Evolutionary conservation across 2,888 invertebrate genomes (phyloP).

Genomic region (Mythimna vitellina): DNA sequence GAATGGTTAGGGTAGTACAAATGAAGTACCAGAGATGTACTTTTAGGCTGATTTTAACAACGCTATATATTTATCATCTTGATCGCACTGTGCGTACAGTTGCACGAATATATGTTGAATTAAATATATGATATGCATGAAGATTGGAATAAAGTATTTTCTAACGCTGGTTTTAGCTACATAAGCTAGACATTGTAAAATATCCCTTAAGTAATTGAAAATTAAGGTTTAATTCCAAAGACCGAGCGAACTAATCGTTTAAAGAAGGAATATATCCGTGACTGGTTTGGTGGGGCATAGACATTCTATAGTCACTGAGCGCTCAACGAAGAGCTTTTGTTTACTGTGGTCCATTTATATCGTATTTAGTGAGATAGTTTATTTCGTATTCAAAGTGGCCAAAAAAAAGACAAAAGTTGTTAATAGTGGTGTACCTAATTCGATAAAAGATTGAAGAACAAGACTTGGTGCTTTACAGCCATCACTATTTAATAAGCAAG

Average conservation of each 20-base stretch:
- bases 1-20: slow-evolving; percentile 52
- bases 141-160: slow-evolving; percentile 7
- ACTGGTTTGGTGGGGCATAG: slow-evolving; percentile 81
- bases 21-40: slow-evolving; percentile 45
- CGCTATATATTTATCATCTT: slow-evolving; percentile 5
- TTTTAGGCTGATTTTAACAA: slow-evolving; percentile 58
- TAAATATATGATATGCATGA: slow-evolving; percentile 38
- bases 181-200: slow-evolving; percentile 23
- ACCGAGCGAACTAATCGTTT: slow-evolving; percentile 30
- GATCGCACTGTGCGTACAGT: slow-evolving; percentile 45
- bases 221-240: slow-evolving; percentile 55
- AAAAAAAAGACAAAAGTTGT: slow-evolving; percentile 31
- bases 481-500: slow-evolving; percentile 22
- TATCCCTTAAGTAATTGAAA: slow-evolving; percentile 6
- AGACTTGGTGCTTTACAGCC: slow-evolving; percentile 24
- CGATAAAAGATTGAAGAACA: slow-evolving; percentile 18
- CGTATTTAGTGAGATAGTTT: slow-evolving; percentile 43
- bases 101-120: slow-evolving; percentile 37
- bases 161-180: not conserved
- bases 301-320: slow-evolving; percentile 50
- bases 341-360: slow-evolving; percentile 65
- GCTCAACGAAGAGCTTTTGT: slow-evolving; percentile 56
- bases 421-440: slow-evolving; percentile 21
- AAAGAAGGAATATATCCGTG: slow-evolving; percentile 66
- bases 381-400: slow-evolving; percentile 59